Conservation (phyloP, 2,797 vertebrate species). For the Pseudocheirus occidentalis region DNA sequence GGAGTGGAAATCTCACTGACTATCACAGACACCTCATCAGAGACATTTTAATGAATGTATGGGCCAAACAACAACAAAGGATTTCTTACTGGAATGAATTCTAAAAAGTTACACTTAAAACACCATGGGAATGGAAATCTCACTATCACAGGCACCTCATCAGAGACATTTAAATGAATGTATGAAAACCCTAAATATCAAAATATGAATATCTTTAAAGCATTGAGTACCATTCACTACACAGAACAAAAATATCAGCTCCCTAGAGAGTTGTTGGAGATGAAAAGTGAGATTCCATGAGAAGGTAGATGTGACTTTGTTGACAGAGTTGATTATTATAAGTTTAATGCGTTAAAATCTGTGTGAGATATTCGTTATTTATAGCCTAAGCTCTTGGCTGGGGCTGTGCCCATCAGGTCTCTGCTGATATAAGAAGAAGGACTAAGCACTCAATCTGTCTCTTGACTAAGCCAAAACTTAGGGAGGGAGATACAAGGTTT, state of each 20-base stretch:
- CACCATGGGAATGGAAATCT: not conserved
- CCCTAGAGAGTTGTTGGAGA: not conserved
- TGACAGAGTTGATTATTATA: not conserved
- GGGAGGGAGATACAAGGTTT: not conserved
- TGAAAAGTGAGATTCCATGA: not conserved
- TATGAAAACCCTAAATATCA: not conserved
- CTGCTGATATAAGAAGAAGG: not conserved
- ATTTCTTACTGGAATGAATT: not conserved
- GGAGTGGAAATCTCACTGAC: not conserved
- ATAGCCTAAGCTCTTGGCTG: not conserved
- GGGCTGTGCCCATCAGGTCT: not conserved
- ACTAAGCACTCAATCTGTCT: not conserved
- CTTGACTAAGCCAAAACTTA: not conserved
- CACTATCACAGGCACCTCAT: not conserved
- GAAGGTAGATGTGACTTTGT: not conserved
- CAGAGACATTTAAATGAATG: not conserved
- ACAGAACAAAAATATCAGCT: not conserved
- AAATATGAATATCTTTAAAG: not conserved
- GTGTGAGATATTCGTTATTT: not conserved
- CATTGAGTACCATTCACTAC: not conserved
- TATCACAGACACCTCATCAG: not conserved
- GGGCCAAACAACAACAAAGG: not conserved
- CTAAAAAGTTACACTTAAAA: not conserved
- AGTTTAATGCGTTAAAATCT: not conserved
- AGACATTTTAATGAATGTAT: not conserved